Evolutionary conservation across 2,888 invertebrate genomes (phyloP).

Genomic region (Serripes groenlandicus): DNA sequence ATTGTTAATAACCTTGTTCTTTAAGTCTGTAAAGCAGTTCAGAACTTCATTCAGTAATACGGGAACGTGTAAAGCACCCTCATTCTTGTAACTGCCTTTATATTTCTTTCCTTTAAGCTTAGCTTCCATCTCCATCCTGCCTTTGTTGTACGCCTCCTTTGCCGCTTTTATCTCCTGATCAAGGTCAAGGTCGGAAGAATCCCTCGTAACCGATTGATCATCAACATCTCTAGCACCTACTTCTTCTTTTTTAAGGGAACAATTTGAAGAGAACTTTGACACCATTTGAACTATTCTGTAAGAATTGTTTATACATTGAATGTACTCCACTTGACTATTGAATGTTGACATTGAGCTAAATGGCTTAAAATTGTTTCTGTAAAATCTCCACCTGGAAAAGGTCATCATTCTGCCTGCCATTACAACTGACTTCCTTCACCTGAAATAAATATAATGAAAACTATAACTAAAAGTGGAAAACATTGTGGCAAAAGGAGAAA

Average conservation of each 20-base stretch:
- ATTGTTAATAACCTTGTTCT: conserved; percentile 73
- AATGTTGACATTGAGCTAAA: too few relatives aligned
- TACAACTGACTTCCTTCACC: too few relatives aligned
- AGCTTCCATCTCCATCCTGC: neutral
- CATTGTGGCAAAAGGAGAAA: too few relatives aligned
- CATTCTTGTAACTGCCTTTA: neutral
- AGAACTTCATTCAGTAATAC: conserved; percentile 77
- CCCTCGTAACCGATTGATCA: neutral
- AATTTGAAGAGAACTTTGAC: neutral
- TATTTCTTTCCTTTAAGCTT: neutral
- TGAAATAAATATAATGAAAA: too few relatives aligned
- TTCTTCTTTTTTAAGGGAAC: too few relatives aligned
- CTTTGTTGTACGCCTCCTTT: neutral
- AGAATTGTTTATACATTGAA: too few relatives aligned
- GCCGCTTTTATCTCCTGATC: neutral
- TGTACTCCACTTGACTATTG: too few relatives aligned
- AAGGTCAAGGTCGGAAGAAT: neutral
- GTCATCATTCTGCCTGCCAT: too few relatives aligned
- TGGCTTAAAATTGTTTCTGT: too few relatives aligned
- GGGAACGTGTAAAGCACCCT: conserved; percentile 69
- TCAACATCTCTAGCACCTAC: neutral
- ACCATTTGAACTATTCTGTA: neutral
- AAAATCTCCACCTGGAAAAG: too few relatives aligned
- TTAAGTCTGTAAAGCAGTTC: conserved; percentile 63
- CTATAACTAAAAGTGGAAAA: too few relatives aligned